A percentile compares a stretch with the other conserved stretches of the same genome.
phyloP scores from a whole-genome alignment of 2,113 vertebrate species.

The Ciconia boyciana region DNA sequence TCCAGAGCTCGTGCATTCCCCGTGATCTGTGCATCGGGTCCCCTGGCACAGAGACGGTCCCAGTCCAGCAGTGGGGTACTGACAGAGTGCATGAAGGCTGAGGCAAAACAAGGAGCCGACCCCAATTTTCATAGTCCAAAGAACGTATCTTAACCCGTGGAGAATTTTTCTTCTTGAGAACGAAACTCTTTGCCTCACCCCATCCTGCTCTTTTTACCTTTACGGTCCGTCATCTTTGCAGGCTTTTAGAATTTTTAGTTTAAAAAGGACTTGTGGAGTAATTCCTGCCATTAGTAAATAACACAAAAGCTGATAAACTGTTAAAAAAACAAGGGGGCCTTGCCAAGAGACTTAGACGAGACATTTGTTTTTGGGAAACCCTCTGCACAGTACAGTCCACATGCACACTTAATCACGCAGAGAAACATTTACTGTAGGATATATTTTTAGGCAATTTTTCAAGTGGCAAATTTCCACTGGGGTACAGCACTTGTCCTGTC shows the following conservation, averaged over 20 bases:
- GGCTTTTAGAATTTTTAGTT: not conserved
- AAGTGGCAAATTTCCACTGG: conserved; percentile 54
- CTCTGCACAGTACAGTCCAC: not conserved
- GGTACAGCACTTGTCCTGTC: conserved; percentile 53
- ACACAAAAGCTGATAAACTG: conserved; percentile 44
- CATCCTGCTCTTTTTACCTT: not conserved
- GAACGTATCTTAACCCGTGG: not conserved
- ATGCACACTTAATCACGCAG: conserved; percentile 15
- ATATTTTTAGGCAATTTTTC: conserved; percentile 61
- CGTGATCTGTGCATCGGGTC: not conserved
- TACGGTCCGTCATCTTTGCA: not conserved
- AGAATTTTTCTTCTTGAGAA: not conserved
- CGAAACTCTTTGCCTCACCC: not conserved
- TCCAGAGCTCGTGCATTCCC: not conserved
- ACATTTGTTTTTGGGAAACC: conserved; percentile 40
- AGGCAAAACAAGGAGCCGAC: not conserved
- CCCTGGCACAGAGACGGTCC: not conserved
- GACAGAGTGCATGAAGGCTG: not conserved
- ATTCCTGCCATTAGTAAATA: conserved; percentile 23
- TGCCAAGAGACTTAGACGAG: conserved; percentile 48
- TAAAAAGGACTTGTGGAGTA: not conserved
- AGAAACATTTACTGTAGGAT: conserved; percentile 55
- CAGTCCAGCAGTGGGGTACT: not conserved
- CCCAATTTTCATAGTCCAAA: not conserved
- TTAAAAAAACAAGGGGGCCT: conserved; percentile 8